Evolutionary conservation across 2,888 invertebrate species (phyloP).

Genomic region (Colletes collaris): DNA sequence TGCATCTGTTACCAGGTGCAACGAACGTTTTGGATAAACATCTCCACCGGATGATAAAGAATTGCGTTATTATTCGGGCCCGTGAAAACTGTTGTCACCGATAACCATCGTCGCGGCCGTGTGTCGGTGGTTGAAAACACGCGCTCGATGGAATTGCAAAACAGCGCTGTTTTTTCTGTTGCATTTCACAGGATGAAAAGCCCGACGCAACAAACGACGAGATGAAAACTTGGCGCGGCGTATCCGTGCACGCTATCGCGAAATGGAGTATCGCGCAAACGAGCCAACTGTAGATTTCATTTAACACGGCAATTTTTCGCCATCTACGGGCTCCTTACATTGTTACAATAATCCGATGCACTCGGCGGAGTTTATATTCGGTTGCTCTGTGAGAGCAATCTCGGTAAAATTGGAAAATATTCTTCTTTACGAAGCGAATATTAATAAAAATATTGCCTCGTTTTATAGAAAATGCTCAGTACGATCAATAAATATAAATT

Average conservation of each 20-base stretch:
- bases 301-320: slow-evolving; percentile 1
- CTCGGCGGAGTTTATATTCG: not conserved
- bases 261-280: slow-evolving; percentile 13
- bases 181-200: not conserved
- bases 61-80: slow-evolving; percentile 60
- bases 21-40: slow-evolving; percentile 65
- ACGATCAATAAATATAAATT: too few relatives aligned
- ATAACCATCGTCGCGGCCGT: slow-evolving; percentile 39
- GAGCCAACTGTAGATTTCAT: slow-evolving; percentile 21
- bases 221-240: not conserved
- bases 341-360: not conserved
- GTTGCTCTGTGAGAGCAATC: too few relatives aligned
- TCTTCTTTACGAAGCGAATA: too few relatives aligned
- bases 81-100: slow-evolving; percentile 42
- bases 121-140: slow-evolving; percentile 1
- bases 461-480: too few relatives aligned
- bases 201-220: not conserved
- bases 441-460: too few relatives aligned
- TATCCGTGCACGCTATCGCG: slow-evolving; percentile 4
- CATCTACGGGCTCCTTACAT: not conserved
- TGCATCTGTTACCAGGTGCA: slow-evolving; percentile 73
- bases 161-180: not conserved
- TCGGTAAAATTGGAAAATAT: too few relatives aligned
- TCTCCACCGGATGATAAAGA: slow-evolving; percentile 65
- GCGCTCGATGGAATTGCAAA: slow-evolving; percentile 22